phyloP scores from a whole-genome alignment of 2,888 invertebrate genomes.

The Tetrapedia diversipes region DNA sequence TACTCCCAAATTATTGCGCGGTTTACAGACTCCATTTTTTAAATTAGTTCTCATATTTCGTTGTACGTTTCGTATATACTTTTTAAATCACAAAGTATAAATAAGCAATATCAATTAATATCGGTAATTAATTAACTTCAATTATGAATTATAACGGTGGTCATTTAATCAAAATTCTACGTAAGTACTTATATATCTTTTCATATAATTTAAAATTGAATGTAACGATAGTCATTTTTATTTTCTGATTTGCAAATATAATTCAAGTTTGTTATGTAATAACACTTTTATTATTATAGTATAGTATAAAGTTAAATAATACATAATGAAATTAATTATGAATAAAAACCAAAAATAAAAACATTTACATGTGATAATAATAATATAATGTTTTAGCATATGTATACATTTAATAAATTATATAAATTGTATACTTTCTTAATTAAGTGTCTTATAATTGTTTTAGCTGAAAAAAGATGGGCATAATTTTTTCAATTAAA shows the following conservation, averaged over 20 bases:
- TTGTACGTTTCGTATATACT: background rate
- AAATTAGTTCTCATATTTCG: background rate
- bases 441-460: background rate
- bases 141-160: background rate
- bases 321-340: background rate
- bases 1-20: slow-evolving; percentile 7
- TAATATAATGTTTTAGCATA: background rate
- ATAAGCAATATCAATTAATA: slow-evolving; percentile 22
- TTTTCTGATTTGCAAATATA: background rate
- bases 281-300: background rate
- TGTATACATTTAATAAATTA: background rate
- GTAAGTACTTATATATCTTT: slow-evolving; percentile 1
- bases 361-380: background rate
- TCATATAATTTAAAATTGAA: background rate
- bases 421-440: background rate
- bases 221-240: slow-evolving; percentile 15
- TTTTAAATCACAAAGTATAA: background rate
- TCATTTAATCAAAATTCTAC: background rate
- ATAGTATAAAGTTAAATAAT: background rate
- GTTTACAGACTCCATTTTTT: slow-evolving; percentile 17
- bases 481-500: too few species aligned
- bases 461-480: too few species aligned
- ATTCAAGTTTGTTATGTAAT: background rate
- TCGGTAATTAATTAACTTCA: slow-evolving; percentile 8
- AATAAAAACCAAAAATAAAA: background rate